A percentile compares a stretch with the other conserved stretches of the same genome.
These are phyloP conservation scores for Aix galericulata DNA, from an alignment of 2,113 vertebrate genomes.

Conservation along the genomic window DNA sequence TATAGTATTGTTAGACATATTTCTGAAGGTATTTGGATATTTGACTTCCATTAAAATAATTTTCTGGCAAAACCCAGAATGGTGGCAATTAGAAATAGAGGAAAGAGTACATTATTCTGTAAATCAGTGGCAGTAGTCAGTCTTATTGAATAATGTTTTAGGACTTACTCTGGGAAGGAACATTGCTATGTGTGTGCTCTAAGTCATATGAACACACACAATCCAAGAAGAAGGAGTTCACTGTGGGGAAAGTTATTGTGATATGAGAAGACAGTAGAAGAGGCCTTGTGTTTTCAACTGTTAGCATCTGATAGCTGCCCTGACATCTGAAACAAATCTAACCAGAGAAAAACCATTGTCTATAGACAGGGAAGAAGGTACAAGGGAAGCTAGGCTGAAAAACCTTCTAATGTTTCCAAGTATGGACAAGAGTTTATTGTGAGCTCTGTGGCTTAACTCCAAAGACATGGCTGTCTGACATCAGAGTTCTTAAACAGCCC, in stretches of 20 bases:
- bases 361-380: not conserved
- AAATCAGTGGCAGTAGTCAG: not conserved
- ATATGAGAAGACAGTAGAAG: not conserved
- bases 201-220: accelerated
- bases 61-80: not conserved
- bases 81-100: not conserved
- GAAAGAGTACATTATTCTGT: not conserved
- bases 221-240: not conserved
- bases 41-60: not conserved
- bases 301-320: not conserved
- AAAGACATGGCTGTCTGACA: not conserved
- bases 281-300: not conserved
- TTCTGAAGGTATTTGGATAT: not conserved
- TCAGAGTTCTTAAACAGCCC: not conserved
- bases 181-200: not conserved
- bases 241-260: not conserved
- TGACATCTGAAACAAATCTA: not conserved
- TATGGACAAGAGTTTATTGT: not conserved
- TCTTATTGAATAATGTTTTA: not conserved
- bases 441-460: not conserved
- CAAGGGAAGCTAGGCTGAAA: not conserved
- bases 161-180: not conserved
- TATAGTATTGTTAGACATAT: not conserved
- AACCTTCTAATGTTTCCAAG: not conserved
- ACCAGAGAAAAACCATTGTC: not conserved